A percentile compares a stretch with the other conserved stretches of the same genome.
These are phyloP conservation scores for Notarius lentiginosus DNA, from an alignment of 2,113 vertebrate genomes.

Conservation along the genomic window DNA sequence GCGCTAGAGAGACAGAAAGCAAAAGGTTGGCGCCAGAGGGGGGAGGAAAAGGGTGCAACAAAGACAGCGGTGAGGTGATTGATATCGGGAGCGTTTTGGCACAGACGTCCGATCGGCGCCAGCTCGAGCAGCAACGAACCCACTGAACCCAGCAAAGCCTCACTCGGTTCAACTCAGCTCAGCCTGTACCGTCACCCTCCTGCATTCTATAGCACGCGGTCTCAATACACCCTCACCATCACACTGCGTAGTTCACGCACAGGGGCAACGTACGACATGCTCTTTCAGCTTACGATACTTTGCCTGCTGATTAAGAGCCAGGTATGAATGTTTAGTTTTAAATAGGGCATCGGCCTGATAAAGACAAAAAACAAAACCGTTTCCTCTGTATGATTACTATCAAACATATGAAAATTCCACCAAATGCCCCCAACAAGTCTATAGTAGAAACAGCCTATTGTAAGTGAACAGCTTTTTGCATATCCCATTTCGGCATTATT, in stretches of 20 bases:
- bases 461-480: slow-evolving; percentile 1
- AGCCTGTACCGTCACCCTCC: not conserved
- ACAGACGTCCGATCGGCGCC: slow-evolving; percentile 49
- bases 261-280: not conserved
- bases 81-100: slow-evolving; percentile 46
- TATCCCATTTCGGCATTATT: not conserved
- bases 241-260: not conserved
- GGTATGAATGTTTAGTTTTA: not conserved
- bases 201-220: not conserved
- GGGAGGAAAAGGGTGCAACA: not conserved
- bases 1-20: not conserved
- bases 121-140: slow-evolving; percentile 48
- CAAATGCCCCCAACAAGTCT: not conserved
- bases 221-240: slow-evolving; percentile 26
- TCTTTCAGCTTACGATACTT: not conserved
- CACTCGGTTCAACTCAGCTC: not conserved
- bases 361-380: not conserved
- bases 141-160: slow-evolving; percentile 45
- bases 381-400: not conserved
- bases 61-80: slow-evolving; percentile 45
- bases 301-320: not conserved
- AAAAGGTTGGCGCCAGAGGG: not conserved
- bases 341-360: not conserved
- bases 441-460: not conserved
- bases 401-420: not conserved